phyloP scores from a whole-genome alignment of 2,888 invertebrate species.

The Hetaerina titia region DNA sequence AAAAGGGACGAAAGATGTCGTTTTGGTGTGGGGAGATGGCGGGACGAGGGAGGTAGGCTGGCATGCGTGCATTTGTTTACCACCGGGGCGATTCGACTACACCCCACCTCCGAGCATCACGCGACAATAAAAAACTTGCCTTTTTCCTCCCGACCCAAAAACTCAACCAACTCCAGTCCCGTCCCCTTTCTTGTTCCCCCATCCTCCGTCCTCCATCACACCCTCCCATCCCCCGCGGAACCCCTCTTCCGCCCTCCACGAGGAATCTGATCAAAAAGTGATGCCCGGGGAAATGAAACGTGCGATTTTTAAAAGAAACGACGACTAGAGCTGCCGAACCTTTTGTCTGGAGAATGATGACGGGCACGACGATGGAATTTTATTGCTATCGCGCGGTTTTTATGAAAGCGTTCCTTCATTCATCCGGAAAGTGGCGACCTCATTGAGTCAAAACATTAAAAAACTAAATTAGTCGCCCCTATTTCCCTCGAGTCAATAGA shows the following conservation, averaged over 20 bases:
- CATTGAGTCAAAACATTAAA: background rate
- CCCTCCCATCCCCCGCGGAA: background rate
- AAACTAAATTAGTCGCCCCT: background rate
- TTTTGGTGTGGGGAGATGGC: too few relatives aligned
- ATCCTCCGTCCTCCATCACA: too few relatives aligned
- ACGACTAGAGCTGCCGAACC: background rate
- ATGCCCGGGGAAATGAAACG: conserved; percentile 30
- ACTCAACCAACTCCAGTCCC: background rate
- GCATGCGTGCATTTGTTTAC: background rate
- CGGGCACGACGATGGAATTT: background rate
- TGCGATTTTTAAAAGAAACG: conserved; percentile 16
- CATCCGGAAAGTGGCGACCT: conserved; percentile 6
- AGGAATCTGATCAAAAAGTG: conserved; percentile 30
- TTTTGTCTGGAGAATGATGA: background rate
- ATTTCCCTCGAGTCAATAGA: background rate
- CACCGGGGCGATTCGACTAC: background rate
- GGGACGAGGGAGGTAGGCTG: background rate
- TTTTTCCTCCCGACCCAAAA: background rate
- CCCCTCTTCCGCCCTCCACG: background rate
- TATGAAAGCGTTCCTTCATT: background rate
- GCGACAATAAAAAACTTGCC: background rate
- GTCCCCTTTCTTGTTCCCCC: background rate
- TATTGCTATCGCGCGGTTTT: background rate
- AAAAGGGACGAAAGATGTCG: background rate
- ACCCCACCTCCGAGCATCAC: background rate